phyloP scores from a whole-genome alignment of 64 coral and sea anemone genomes.

The Trachythela sp. region DNA sequence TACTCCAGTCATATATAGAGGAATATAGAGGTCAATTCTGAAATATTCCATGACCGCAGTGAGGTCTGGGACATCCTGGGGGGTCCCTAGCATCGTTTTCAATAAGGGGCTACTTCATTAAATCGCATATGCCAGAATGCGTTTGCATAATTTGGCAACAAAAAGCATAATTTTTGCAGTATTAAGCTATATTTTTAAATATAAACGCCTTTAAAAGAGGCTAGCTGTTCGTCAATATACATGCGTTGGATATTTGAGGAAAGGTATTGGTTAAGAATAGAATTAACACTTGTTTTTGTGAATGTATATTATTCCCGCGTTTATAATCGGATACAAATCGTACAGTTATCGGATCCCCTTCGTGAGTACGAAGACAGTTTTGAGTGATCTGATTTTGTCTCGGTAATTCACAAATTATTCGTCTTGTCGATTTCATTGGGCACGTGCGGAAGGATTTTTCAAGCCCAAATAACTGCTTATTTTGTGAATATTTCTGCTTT shows the following conservation, averaged over 20 bases:
- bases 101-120: neutral
- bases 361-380: neutral
- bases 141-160: neutral
- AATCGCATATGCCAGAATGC: neutral
- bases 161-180: too few relatives aligned
- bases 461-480: neutral
- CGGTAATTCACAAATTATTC: neutral
- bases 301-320: too few relatives aligned
- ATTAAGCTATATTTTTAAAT: too few relatives aligned
- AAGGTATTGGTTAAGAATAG: too few relatives aligned
- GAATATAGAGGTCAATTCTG: too few relatives aligned
- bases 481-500: neutral
- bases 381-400: neutral
- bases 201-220: too few relatives aligned
- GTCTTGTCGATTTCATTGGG: neutral
- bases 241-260: too few relatives aligned
- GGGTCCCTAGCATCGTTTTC: neutral
- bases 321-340: neutral
- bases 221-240: too few relatives aligned
- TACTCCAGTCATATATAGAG: too few relatives aligned
- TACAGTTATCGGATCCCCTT: neutral
- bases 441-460: neutral
- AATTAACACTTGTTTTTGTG: too few relatives aligned
- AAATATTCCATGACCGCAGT: neutral
- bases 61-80: neutral